Evolutionary conservation across 2,888 invertebrate genomes (phyloP), one percentile per base, ranked within the genome.

Genomic region (Halictus ligatus): DNA sequence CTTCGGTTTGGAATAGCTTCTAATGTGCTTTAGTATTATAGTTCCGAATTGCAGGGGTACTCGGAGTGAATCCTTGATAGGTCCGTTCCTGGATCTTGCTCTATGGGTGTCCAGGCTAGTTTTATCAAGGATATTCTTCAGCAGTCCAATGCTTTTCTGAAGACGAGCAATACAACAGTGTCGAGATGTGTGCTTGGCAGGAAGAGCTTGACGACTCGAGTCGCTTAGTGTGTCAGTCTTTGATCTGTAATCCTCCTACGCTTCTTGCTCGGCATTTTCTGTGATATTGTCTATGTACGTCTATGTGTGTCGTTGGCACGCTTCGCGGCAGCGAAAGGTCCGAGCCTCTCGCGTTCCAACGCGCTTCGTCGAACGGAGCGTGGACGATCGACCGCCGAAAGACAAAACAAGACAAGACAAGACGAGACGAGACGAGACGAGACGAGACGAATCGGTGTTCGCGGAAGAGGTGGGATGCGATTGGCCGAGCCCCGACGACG

Each of bases 401-500:
- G n/a, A 43, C 54, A 15, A 60, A 40, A 21, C 29, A 35, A 35
- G 35, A 35, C 35, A 35, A 35, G 35, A 21, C 8, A 21, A 48
- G 48, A 48, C 48, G 13, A 48, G 48, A 8, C 40, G 40, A 35
- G 35, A 35, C 35, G 40, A 54, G 54, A 21, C 54, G 54, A 21
- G 48, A 48, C 48, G 21, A 50, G 69, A 43, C 69, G 69, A 77
- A 75, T 58, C 58, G 46, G 73, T 35, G 35, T 60, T 13, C 8
- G 29, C 21, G 40, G 50, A 54, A 58, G 15, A n/a, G 12, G 40
- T 48, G 69, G 64, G 67, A 40, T 54, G 76, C 43, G 76, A 67
- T 80, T 60, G 77, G 80, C 48, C 35, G 54, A 75, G 67, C 35
- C 13, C 13, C 18, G 21, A 4, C 35, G 35, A 80, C 58, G n/a